Evolutionary conservation across 2,797 vertebrate species (phyloP), one percentile per base, ranked within the genome.

Genomic region (Falco novaeseelandiae): DNA sequence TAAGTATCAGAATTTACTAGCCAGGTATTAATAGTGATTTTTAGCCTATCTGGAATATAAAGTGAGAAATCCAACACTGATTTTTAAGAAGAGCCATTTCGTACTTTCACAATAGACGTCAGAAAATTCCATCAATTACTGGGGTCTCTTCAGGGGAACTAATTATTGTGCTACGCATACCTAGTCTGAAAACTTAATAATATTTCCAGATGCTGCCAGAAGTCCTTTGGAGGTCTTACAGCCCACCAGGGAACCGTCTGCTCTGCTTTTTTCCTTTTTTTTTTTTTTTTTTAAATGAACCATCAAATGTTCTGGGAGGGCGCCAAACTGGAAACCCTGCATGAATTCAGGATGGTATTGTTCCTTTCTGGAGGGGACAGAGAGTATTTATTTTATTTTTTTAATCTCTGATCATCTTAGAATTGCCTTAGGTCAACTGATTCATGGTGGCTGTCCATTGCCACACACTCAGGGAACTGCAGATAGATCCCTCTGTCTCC

Each of bases 181-280:
- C 57, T 85, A 87, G 66, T 77, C 78, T 93, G 93, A 96, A 94
- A 93, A 83, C 94, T 95, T 96, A 88, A 91, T 94, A 87, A 86
- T 90, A 73, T 81, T 81, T 96, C 55, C 52, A 94, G 94, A 91
- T 90, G 88, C 86, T 92, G 74, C 73, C 63, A 84, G 8, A 87
- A 87, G 81, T 80, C 93, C 81, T 96, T 92, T 94, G 90, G 93
- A 87, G 52, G 90, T 87, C 93, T 96, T 81, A 73, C 11, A 87
- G 70, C 70, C 59, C 86, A 91, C 67, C 1, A 82, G 91, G 88
- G 95, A 94, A 57, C 65, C 26, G 59, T 91, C 85, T 90, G 67
- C 44, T 93, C 91, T 63, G 77, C 30, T 89, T 52, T 74, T 25
- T 1, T 15, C 3, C 36, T 78, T 80, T 90, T 51, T 77, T 12